These are phyloP conservation scores for Noctua janthina DNA, from an alignment of 2,888 invertebrate species.

Conservation along the genomic window DNA sequence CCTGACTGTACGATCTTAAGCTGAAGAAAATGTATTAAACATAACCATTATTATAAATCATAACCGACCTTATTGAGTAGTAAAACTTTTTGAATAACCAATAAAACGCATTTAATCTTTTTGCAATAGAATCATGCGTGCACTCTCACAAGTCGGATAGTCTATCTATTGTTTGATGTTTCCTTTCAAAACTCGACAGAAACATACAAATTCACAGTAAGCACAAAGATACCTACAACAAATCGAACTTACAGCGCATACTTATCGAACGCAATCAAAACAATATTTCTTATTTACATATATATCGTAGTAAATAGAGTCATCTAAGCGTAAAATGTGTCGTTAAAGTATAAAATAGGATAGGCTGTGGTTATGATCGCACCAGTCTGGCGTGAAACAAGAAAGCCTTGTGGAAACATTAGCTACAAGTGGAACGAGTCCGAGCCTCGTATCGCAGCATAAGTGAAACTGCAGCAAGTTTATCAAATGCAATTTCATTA, in stretches of 20 bases:
- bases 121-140: too few species aligned
- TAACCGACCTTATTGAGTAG: background rate
- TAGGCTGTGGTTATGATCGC: constrained; percentile 70
- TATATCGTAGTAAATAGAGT: constrained; percentile 66
- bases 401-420: constrained; percentile 84
- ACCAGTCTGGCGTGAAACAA: constrained; percentile 76
- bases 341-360: constrained; percentile 71
- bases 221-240: constrained; percentile 15
- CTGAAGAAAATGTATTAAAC: background rate
- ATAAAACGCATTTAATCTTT: background rate
- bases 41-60: background rate
- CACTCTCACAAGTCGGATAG: background rate
- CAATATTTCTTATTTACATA: constrained; percentile 56
- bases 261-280: constrained; percentile 60
- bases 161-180: background rate
- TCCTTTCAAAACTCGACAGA: constrained; percentile 3
- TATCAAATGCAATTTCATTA: constrained; percentile 88
- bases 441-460: constrained; percentile 77
- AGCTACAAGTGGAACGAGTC: constrained; percentile 83
- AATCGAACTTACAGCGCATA: constrained; percentile 31
- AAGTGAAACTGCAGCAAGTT: constrained; percentile 85
- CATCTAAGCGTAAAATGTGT: constrained; percentile 67
- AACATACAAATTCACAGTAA: constrained; percentile 21
- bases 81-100: background rate
- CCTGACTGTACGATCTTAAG: background rate